These are phyloP conservation scores for Pontoporia blainvillei DNA, from an alignment of 2,113 vertebrate genomes.

Conservation along the genomic window DNA sequence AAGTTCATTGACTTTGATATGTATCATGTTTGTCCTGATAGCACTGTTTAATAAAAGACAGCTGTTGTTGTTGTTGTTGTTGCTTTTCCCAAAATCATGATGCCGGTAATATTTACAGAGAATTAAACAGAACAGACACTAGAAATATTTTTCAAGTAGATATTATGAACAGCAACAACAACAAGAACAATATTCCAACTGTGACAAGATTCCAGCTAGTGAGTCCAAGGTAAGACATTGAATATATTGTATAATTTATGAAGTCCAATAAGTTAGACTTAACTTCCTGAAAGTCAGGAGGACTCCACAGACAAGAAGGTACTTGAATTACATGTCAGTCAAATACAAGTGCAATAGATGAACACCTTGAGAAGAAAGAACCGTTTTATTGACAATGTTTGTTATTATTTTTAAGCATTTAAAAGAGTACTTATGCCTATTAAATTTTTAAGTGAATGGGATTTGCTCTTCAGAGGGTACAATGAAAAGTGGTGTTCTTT, in stretches of 20 bases:
- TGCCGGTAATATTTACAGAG: neutral
- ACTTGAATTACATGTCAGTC: neutral
- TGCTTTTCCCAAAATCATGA: neutral
- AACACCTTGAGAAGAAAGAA: neutral
- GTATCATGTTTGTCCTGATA: neutral
- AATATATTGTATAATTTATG: neutral
- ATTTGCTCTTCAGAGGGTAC: slow-evolving; percentile 9
- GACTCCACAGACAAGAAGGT: neutral
- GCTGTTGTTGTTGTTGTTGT: neutral
- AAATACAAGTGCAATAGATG: neutral
- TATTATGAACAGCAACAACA: neutral
- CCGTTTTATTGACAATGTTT: neutral
- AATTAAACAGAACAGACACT: neutral
- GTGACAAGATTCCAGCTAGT: neutral
- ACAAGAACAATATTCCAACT: neutral
- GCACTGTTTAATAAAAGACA: neutral
- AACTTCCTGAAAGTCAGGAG: neutral
- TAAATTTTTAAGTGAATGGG: slow-evolving; percentile 8
- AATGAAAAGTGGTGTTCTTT: neutral
- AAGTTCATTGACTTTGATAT: slow-evolving; percentile 15
- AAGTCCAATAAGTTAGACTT: neutral
- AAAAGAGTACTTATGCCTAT: neutral
- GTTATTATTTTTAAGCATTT: slow-evolving; percentile 4
- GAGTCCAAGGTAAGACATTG: neutral
- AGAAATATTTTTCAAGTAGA: slow-evolving; percentile 39